These are phyloP conservation scores for Loxodonta africana DNA, from an alignment of 2,113 vertebrate genomes.

Conservation along the genomic window DNA sequence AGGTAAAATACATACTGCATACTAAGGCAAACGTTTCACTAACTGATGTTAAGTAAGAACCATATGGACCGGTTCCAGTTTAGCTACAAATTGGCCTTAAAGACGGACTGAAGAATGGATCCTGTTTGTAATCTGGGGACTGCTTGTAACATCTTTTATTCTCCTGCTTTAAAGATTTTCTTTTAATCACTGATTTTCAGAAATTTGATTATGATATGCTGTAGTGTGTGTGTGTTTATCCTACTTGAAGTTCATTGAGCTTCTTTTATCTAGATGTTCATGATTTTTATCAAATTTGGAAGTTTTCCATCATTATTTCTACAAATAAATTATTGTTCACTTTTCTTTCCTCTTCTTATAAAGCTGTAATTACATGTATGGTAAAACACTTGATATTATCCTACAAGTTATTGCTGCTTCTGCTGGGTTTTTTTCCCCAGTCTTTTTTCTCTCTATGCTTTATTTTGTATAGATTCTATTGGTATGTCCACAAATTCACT, in stretches of 20 bases:
- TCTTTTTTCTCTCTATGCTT: not conserved
- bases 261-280: not conserved
- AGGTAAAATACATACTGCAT: too few relatives aligned
- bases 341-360: slow-evolving; percentile 20
- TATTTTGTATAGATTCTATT: not conserved
- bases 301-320: slow-evolving; percentile 36
- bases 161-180: not conserved
- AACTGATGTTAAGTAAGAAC: too few relatives aligned
- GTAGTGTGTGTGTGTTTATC: not conserved
- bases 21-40: too few relatives aligned
- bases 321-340: not conserved
- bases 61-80: too few relatives aligned
- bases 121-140: too few relatives aligned
- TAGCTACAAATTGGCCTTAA: too few relatives aligned
- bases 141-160: not conserved
- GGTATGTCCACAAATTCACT: not conserved
- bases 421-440: not conserved
- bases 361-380: not conserved
- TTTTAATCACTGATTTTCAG: slow-evolving; percentile 1
- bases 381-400: not conserved
- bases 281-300: slow-evolving; percentile 49
- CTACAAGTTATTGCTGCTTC: not conserved
- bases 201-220: not conserved
- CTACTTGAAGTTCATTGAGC: slow-evolving; percentile 1
- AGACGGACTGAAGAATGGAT: too few relatives aligned